These are phyloP conservation scores for Hyla sarda DNA, from an alignment of 2,113 vertebrate species.

Conservation along the genomic window DNA sequence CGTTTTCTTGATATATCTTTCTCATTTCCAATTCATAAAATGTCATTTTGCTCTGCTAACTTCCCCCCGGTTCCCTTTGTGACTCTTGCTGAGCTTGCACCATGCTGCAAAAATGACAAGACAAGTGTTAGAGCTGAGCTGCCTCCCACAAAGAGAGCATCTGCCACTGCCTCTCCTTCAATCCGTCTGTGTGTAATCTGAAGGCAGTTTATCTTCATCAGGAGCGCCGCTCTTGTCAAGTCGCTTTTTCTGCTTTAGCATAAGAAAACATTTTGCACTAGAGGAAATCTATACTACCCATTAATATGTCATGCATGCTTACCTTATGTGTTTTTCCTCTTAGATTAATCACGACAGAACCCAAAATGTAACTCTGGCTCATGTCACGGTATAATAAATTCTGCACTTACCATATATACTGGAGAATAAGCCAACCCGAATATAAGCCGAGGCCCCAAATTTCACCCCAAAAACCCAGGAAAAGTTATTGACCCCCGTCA, in stretches of 20 bases:
- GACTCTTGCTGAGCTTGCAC: constrained; percentile 49
- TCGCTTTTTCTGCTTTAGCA: constrained; percentile 10
- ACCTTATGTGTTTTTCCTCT: background rate
- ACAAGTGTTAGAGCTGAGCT: constrained; percentile 27
- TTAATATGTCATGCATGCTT: background rate
- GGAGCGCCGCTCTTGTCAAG: constrained; percentile 16
- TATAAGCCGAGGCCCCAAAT: no score
- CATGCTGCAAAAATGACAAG: constrained; percentile 50
- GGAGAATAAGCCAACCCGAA: no score
- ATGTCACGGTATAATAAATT: background rate
- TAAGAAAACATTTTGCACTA: constrained; percentile 19
- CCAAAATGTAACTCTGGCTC: background rate
- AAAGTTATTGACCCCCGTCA: no score
- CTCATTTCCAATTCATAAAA: constrained; percentile 49
- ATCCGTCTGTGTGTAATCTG: constrained; percentile 39
- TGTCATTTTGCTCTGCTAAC: constrained; percentile 48
- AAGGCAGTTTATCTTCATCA: constrained; percentile 57
- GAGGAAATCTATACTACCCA: background rate
- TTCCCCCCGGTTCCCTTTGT: constrained; percentile 27
- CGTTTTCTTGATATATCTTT: constrained; percentile 39
- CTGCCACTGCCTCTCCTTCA: constrained; percentile 49
- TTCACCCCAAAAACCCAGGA: no score
- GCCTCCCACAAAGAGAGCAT: constrained; percentile 57
- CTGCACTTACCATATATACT: no score
- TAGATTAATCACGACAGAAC: background rate